Evolutionary conservation across 2,797 vertebrate species (phyloP), one percentile per base, ranked within the genome.

Genomic region (Sebastes hopkinsi): DNA sequence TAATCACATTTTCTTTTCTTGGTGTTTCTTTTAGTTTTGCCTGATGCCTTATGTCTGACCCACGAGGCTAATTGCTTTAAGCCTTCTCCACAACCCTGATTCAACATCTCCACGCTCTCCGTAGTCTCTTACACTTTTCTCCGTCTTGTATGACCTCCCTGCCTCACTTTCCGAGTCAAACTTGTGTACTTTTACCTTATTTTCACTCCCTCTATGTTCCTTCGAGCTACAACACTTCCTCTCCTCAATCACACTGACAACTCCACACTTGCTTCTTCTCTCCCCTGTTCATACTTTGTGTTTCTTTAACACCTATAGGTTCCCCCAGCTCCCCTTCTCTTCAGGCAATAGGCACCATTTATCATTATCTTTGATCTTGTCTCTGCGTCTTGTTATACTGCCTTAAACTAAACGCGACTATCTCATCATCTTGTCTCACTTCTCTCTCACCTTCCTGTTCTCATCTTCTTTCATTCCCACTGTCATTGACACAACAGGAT

Each of bases 381-480:
- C 87, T 72, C 74, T 69, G 74, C 3, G 25, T 83, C 85, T 75
- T 69, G 72, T 80, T 82, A 84, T 89, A 87, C 78, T 75, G 88
- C 79, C 79, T 88, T 72, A 79, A 89, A 92, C 86, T 82, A 85
- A 87, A 87, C 85, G 84, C 82, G 32, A 72, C 83, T 78, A 80
- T 82, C 80, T 91, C 82, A 86, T 92, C 88, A 88, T 92, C 80
- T 85, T 73, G 82, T 88, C 87, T 80, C 82, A 75, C 83, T 87
- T 80, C 83, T 76, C 75, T 86, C 73, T 82, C 85, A 82, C 83
- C 79, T 79, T 80, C 83, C 64, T 79, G 73, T 88, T 77, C 69
- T 84, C 82, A 65, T 86, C 83, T 81, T 67, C 75, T 90, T 87
- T 90, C 86, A 87, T 79, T 87, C 76, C 50, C 83, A 85, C 90